Evolutionary conservation across 2,888 invertebrate species (phyloP).

Genomic region (Noctua janthe): DNA sequence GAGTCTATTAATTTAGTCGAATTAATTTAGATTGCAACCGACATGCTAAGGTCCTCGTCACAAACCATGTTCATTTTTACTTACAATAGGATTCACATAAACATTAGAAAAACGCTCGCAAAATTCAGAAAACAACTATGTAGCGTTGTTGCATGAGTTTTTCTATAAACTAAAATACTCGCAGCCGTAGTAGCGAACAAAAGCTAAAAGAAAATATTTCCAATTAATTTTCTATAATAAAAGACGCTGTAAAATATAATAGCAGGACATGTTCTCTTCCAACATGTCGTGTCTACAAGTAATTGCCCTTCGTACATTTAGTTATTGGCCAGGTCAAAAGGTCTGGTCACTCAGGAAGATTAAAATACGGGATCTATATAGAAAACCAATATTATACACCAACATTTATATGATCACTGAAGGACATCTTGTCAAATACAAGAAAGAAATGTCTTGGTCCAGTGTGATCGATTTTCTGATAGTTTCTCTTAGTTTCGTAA

Average conservation of each 20-base stretch:
- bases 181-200: background rate
- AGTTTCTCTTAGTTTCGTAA: background rate
- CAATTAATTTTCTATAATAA: background rate
- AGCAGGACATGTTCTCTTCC: background rate
- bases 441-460: background rate
- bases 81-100: background rate
- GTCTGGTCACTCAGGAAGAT: conserved; percentile 46
- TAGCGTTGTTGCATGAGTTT: background rate
- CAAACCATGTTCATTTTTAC: background rate
- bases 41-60: background rate
- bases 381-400: background rate
- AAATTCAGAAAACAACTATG: background rate
- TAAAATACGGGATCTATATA: conserved; percentile 18
- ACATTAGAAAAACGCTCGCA: background rate
- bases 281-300: conserved; percentile 43
- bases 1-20: background rate
- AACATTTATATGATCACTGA: background rate
- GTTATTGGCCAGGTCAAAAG: conserved; percentile 43
- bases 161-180: background rate
- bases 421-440: conserved; percentile 3
- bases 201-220: background rate
- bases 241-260: conserved; percentile 11
- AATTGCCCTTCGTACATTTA: conserved; percentile 40
- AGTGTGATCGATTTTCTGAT: background rate
- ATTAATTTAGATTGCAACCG: background rate